Base-by-base conservation (phyloP, 2,888 invertebrate species). In the Eumacrocentrus americanus region DNA sequence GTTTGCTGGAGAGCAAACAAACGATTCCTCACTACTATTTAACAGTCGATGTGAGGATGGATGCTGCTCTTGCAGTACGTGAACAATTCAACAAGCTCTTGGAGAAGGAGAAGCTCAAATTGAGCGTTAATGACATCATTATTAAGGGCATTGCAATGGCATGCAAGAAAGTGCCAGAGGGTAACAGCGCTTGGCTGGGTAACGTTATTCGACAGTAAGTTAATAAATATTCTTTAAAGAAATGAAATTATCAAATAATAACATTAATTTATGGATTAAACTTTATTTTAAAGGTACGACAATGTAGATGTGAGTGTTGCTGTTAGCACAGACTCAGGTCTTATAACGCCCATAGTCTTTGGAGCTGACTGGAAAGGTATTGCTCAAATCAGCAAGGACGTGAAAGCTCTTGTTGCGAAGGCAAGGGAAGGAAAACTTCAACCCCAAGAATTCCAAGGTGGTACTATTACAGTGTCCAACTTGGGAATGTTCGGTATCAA, bases 11-110 rank as follows among this genome's bases (percentile, higher is more conserved):
- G 73, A 95, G 98, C 34, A 98, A 98, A 82, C 90, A 91, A 80
- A 90, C 89, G 50, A 94, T 99, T 76, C 99, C 99, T 3, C 99
- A 99, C 81, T 99, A 98, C 81, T 99, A 99, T 81, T 84, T 98
- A 1, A 88, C 91, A 0, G 86, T 90, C 40, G 95, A 98, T 57
- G 86, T 95, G 59, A 88, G 90, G 73, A 88, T 98, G 72, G 96
- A 98, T 76, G 78, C 83, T 63, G 82, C 87, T 14, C 63, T 95
- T 56, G 86, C 87, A 73, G 83, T 95, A 77, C 86, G 96, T 62
- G 86, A 88, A 69, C 85, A 87, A 62, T 86, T 95, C 64, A 98
- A 98, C 76, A 91, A 91, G 57, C 85, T 86, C 72, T 81, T 92
- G 62, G 91, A 90, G 51, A 93, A 93, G 72, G 87, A 91, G 12